These are phyloP conservation scores for Halocynthia roretzi DNA, from an alignment of 23 tunicate species.

Conservation along the genomic window DNA sequence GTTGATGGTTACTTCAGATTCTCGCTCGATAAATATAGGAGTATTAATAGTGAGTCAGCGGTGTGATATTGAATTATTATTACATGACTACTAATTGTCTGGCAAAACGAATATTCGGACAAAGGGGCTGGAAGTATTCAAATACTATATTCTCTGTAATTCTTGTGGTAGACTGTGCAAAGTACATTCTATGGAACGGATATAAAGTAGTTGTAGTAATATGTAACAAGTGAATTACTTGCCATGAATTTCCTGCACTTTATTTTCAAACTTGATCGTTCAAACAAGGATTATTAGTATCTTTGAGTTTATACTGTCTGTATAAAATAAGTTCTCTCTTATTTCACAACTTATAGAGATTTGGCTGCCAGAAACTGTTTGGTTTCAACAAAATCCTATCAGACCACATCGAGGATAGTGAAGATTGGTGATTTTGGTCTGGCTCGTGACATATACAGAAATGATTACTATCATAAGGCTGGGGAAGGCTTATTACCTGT, in stretches of 20 bases:
- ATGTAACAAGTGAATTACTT: neutral
- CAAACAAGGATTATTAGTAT: neutral
- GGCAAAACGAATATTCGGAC: too few species aligned
- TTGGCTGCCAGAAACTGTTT: slow-evolving; percentile 80
- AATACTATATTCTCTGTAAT: too few species aligned
- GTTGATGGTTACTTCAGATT: too few species aligned
- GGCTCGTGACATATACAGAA: slow-evolving; percentile 54
- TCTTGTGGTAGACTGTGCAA: too few species aligned
- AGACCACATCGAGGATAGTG: slow-evolving; percentile 27
- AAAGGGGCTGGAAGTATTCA: too few species aligned
- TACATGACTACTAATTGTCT: too few species aligned
- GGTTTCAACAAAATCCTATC: slow-evolving; percentile 47
- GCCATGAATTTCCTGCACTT: neutral
- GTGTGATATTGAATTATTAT: too few species aligned
- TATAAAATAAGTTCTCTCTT: neutral
- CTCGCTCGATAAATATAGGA: too few species aligned
- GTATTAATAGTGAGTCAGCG: too few species aligned
- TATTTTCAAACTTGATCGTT: neutral
- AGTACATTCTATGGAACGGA: too few species aligned
- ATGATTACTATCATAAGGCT: slow-evolving; percentile 46
- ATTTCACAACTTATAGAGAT: slow-evolving; percentile 33
- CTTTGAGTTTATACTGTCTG: neutral
- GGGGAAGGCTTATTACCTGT: slow-evolving; percentile 65
- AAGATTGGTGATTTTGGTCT: slow-evolving; percentile 85
- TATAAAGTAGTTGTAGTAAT: neutral